A percentile compares a stretch with the other conserved stretches of the same genome.
phyloP scores from a whole-genome alignment of 2,888 invertebrate species.

The Rhorus exstirpatorius region DNA sequence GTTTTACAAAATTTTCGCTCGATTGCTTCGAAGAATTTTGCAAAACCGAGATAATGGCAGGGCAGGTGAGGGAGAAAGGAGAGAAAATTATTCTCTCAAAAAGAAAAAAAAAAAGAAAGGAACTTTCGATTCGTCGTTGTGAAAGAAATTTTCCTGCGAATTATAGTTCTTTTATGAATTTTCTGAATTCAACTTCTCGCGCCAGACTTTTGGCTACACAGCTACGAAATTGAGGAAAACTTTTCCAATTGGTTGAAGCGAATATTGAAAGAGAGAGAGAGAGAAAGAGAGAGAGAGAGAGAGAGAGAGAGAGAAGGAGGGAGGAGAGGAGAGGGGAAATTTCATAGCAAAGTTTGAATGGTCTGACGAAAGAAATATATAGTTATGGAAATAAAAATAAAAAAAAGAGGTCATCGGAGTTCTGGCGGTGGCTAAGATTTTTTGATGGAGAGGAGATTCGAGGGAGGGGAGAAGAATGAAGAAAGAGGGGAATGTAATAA shows the following conservation, averaged over 20 bases:
- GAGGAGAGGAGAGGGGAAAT: conserved; percentile 66
- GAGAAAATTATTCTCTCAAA: conserved; percentile 38
- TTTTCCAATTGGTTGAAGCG: conserved; percentile 67
- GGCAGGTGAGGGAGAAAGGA: background rate
- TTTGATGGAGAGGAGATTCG: conserved; percentile 21
- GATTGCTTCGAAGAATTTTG: conserved; percentile 52
- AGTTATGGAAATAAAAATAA: conserved; percentile 55
- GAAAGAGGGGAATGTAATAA: conserved; percentile 64
- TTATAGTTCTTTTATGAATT: conserved; percentile 43
- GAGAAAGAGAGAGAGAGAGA: conserved; percentile 66
- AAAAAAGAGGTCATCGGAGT: conserved; percentile 62
- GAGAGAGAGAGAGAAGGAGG: conserved; percentile 56
- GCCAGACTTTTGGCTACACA: background rate
- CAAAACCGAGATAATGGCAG: conserved; percentile 5
- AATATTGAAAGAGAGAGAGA: conserved; percentile 70
- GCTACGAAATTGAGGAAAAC: conserved; percentile 66
- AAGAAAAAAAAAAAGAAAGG: too few species aligned
- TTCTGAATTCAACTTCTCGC: conserved; percentile 39
- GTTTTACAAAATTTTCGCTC: conserved; percentile 40
- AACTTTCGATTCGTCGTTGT: conserved; percentile 27
- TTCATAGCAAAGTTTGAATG: conserved; percentile 70
- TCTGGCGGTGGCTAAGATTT: conserved; percentile 35
- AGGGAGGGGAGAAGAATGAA: background rate
- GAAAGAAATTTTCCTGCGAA: conserved; percentile 25
- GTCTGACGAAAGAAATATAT: conserved; percentile 66